Conservation (phyloP, 1,140 invertebrate genomes). For the Sinonovacula constricta region DNA sequence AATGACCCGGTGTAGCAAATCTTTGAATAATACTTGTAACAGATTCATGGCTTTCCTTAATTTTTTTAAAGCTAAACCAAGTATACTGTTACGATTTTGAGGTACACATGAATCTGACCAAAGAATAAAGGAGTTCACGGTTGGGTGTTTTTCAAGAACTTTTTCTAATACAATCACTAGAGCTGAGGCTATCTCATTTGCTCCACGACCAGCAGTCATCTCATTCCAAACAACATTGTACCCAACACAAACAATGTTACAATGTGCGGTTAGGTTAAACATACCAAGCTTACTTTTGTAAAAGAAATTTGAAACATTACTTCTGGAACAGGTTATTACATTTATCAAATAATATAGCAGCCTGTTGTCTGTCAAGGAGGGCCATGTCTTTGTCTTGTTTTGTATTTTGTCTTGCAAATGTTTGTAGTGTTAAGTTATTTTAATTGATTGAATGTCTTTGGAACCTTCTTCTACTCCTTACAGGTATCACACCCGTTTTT, state of each 20-base stretch:
- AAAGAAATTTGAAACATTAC: slow-evolving; percentile 29
- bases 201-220: slow-evolving; percentile 33
- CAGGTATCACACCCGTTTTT: slow-evolving; percentile 33
- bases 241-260: slow-evolving; percentile 27
- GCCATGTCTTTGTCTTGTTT: slow-evolving; percentile 1
- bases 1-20: no score
- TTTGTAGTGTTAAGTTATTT: background rate
- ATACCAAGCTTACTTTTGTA: slow-evolving; percentile 49
- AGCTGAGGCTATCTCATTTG: slow-evolving; percentile 59
- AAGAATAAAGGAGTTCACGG: no score
- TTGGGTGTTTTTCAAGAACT: no score
- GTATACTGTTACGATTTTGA: no score
- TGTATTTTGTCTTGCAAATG: background rate
- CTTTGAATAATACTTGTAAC: no score
- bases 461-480: background rate
- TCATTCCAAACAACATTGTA: no score
- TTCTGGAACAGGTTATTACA: slow-evolving; percentile 13
- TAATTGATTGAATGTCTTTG: background rate
- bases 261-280: slow-evolving; percentile 52
- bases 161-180: no score
- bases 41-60: no score
- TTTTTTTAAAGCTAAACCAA: no score
- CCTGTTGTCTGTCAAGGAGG: background rate
- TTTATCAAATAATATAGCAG: slow-evolving; percentile 18
- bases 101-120: no score